phyloP scores from a whole-genome alignment of 2,113 vertebrate species.

The Poeciliopsis prolifica region DNA sequence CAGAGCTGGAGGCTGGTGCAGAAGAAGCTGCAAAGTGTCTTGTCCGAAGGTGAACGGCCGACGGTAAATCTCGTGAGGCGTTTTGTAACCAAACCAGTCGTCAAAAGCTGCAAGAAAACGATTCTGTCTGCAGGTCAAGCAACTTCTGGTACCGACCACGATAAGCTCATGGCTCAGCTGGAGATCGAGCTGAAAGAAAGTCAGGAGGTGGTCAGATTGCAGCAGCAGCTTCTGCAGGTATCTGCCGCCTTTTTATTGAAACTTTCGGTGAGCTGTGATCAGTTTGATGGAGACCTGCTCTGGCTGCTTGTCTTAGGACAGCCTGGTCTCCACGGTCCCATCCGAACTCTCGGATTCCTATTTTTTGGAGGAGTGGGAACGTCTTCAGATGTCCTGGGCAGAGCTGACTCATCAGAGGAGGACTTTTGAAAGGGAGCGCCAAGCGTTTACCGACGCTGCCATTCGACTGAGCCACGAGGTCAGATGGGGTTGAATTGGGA shows the following conservation, averaged over 20 bases:
- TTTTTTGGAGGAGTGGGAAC: slow-evolving; percentile 83
- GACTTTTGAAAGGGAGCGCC: slow-evolving; percentile 80
- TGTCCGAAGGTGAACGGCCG: slow-evolving; percentile 47
- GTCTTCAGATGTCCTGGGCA: slow-evolving; percentile 65
- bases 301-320: slow-evolving; percentile 61
- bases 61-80: fast-evolving
- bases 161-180: slow-evolving; percentile 78
- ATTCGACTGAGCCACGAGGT: slow-evolving; percentile 83
- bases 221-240: slow-evolving; percentile 82
- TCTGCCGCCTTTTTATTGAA: neutral
- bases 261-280: neutral
- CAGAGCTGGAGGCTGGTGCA: slow-evolving; percentile 78
- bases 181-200: slow-evolving; percentile 75
- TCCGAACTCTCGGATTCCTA: slow-evolving; percentile 72
- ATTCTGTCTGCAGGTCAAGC: slow-evolving; percentile 38
- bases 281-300: neutral
- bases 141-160: slow-evolving; percentile 73
- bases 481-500: neutral
- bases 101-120: neutral
- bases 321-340: slow-evolving; percentile 42
- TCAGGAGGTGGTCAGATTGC: slow-evolving; percentile 72
- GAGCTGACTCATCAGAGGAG: slow-evolving; percentile 73
- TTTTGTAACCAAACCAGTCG: neutral
- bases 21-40: slow-evolving; percentile 57
- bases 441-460: slow-evolving; percentile 82